A percentile compares a stretch with the other conserved stretches of the same genome.
These are phyloP conservation scores for Montipora sp. DNA, from an alignment of 64 coral and sea anemone genomes.

Conservation along the genomic window DNA sequence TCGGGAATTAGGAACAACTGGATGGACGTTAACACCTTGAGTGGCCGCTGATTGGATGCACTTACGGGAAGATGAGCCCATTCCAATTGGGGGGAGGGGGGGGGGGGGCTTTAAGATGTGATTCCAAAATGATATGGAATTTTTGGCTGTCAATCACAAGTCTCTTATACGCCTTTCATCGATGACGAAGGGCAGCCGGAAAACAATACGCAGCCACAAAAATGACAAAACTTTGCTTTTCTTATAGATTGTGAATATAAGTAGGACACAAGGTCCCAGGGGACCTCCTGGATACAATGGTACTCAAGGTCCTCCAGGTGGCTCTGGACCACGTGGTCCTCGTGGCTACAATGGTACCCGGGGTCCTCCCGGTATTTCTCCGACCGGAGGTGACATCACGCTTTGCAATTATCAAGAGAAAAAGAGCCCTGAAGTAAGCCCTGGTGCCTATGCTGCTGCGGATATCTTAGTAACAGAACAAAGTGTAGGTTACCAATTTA, in stretches of 20 bases:
- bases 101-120: too few relatives aligned
- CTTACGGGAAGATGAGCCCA: too few relatives aligned
- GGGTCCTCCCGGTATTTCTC: background rate
- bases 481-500: background rate
- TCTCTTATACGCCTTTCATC: too few relatives aligned
- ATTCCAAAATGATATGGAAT: too few relatives aligned
- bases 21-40: too few relatives aligned
- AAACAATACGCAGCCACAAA: background rate
- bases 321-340: background rate
- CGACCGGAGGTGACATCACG: background rate
- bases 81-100: too few relatives aligned
- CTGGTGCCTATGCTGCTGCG: background rate
- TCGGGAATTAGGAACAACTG: too few relatives aligned
- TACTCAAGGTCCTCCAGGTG: background rate
- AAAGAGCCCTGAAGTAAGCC: fast-evolving
- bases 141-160: too few relatives aligned
- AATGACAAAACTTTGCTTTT: too few relatives aligned
- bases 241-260: background rate
- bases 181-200: too few relatives aligned
- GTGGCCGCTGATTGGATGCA: too few relatives aligned
- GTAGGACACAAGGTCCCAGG: background rate
- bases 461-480: background rate
- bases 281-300: slow-evolving; percentile 21
- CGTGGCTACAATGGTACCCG: slow-evolving; percentile 24
- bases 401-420: background rate